Conservation (phyloP, 2,888 invertebrate species). For the Pandemis cinnamomeana region DNA sequence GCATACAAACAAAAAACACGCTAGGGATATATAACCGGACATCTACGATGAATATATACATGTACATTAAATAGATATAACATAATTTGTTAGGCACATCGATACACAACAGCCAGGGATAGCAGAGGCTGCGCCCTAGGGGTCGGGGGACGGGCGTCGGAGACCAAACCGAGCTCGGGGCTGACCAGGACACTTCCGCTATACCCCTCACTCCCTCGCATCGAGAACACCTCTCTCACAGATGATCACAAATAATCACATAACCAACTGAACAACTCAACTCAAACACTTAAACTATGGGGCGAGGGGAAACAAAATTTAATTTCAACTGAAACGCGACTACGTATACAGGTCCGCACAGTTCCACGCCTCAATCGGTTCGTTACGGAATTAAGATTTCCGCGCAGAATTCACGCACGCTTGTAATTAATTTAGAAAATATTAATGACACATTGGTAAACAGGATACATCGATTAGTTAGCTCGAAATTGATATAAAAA, state of each 20-base stretch:
- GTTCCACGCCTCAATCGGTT: slow-evolving; percentile 55
- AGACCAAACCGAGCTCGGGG: slow-evolving; percentile 80
- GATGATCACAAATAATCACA: slow-evolving; percentile 81
- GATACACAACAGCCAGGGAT: slow-evolving; percentile 84
- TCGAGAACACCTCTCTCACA: slow-evolving; percentile 85
- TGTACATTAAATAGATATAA: slow-evolving; percentile 63
- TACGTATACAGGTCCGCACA: slow-evolving; percentile 64
- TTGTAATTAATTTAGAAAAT: slow-evolving; percentile 53
- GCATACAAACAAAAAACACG: slow-evolving; percentile 58
- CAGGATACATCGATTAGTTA: slow-evolving; percentile 40
- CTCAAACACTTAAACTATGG: slow-evolving; percentile 72
- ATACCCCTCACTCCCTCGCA: slow-evolving; percentile 84
- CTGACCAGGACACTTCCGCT: slow-evolving; percentile 82
- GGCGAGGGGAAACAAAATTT: slow-evolving; percentile 64
- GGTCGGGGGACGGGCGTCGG: slow-evolving; percentile 74
- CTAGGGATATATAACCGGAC: slow-evolving; percentile 63
- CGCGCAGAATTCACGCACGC: slow-evolving; percentile 63
- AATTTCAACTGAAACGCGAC: slow-evolving; percentile 67
- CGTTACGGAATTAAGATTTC: slow-evolving; percentile 58
- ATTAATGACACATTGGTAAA: slow-evolving; percentile 32
- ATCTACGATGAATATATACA: slow-evolving; percentile 77
- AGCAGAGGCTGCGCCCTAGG: slow-evolving; percentile 84
- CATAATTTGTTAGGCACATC: slow-evolving; percentile 78
- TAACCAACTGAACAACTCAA: slow-evolving; percentile 79
- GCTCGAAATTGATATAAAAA: slow-evolving; percentile 61